Evolutionary conservation across 2,888 invertebrate species (phyloP).

Genomic region (Napeogenes sylphis): DNA sequence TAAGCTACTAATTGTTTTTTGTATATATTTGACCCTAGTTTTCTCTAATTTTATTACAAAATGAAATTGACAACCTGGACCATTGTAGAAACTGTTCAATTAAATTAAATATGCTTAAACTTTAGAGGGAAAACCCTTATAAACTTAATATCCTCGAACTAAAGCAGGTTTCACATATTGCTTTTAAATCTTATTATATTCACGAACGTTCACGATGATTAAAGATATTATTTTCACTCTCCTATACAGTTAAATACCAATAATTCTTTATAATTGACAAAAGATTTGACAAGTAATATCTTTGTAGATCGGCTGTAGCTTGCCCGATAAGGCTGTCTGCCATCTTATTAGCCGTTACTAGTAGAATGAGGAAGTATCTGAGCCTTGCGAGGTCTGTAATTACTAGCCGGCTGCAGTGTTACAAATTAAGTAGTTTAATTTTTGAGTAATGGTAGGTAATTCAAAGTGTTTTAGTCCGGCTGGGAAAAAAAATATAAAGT

Average conservation of each 20-base stretch:
- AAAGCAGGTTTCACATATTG: too few relatives aligned
- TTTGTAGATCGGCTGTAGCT: not conserved
- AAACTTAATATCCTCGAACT: not conserved
- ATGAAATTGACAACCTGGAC: not conserved
- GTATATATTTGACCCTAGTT: not conserved
- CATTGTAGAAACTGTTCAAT: not conserved
- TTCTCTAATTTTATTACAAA: not conserved
- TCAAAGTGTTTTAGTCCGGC: not conserved
- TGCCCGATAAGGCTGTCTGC: not conserved
- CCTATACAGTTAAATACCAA: too few relatives aligned
- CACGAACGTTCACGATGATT: too few relatives aligned
- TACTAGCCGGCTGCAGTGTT: not conserved
- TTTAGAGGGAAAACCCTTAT: not conserved
- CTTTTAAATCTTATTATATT: too few relatives aligned
- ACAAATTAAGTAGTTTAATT: not conserved
- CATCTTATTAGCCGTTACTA: not conserved
- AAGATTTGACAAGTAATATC: not conserved
- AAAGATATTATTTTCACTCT: too few relatives aligned
- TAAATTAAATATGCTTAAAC: not conserved
- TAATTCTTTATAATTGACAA: not conserved
- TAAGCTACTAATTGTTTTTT: too few relatives aligned
- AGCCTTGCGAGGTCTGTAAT: not conserved
- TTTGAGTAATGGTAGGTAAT: not conserved
- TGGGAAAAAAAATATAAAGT: not conserved
- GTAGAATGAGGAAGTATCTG: conserved; percentile 7